phyloP scores from a whole-genome alignment of 2,797 vertebrate genomes.

The Chiroxiphia lanceolata region DNA sequence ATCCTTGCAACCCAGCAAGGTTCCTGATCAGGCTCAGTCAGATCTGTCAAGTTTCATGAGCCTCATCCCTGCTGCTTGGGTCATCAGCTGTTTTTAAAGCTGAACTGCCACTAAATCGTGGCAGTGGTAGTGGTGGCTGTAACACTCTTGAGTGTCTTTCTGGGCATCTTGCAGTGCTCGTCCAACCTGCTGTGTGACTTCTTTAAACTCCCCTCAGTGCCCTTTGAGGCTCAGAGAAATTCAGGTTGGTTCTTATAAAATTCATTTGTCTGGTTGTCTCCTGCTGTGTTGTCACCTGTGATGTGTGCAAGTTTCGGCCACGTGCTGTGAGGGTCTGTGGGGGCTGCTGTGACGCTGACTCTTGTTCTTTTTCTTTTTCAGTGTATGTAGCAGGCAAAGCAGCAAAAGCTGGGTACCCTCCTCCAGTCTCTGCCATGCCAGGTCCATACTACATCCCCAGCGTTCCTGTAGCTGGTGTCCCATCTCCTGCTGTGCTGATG shows the following conservation, averaged over 20 bases:
- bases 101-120: background rate
- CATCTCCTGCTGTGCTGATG: conserved; percentile 82
- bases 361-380: conserved; percentile 69
- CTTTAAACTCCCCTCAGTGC: background rate
- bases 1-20: background rate
- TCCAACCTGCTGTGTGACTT: background rate
- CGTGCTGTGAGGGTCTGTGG: accelerated
- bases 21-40: background rate
- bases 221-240: background rate
- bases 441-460: conserved; percentile 91
- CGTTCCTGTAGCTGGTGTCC: conserved; percentile 83
- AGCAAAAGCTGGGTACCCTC: conserved; percentile 83
- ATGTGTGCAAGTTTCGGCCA: background rate
- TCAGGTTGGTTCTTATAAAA: background rate
- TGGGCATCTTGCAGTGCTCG: background rate
- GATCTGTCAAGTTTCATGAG: conserved; percentile 17
- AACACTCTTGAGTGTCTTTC: background rate
- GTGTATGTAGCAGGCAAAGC: conserved; percentile 96
- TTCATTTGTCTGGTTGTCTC: background rate
- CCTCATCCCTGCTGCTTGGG: background rate
- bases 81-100: conserved; percentile 25
- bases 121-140: background rate
- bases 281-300: background rate
- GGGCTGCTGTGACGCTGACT: background rate
- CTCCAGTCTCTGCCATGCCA: conserved; percentile 84